phyloP scores from a whole-genome alignment of 2,113 vertebrate genomes.

The Thalassoma bifasciatum region DNA sequence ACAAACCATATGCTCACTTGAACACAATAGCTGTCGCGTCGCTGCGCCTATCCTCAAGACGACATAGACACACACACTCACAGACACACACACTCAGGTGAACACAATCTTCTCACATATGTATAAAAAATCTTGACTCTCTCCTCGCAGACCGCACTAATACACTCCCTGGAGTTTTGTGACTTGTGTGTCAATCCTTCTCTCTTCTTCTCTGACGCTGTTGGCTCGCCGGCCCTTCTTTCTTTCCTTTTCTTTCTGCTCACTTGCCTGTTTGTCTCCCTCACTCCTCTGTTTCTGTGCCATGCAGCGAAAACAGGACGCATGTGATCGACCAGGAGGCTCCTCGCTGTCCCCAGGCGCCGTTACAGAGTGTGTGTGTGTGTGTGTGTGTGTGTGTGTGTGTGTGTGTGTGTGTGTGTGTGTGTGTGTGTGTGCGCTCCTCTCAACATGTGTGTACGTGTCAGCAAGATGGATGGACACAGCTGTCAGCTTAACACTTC shows the following conservation, averaged over 20 bases:
- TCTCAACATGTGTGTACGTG: slow-evolving; percentile 21
- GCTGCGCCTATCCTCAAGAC: slow-evolving; percentile 71
- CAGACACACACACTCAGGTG: slow-evolving; percentile 43
- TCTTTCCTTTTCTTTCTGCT: slow-evolving; percentile 34
- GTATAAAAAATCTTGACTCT: neutral
- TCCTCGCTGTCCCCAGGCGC: slow-evolving; percentile 62
- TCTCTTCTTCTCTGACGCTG: slow-evolving; percentile 3
- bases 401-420: slow-evolving; percentile 5
- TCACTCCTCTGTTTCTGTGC: slow-evolving; percentile 58
- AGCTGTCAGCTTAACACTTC: slow-evolving; percentile 69
- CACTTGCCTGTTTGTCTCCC: slow-evolving; percentile 15
- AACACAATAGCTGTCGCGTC: slow-evolving; percentile 64
- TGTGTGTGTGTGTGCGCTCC: slow-evolving; percentile 7
- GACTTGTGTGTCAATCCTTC: neutral
- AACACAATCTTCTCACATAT: slow-evolving; percentile 11
- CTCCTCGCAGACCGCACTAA: neutral
- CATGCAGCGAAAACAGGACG: slow-evolving; percentile 72
- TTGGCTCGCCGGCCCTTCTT: slow-evolving; percentile 23
- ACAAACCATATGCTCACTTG: slow-evolving; percentile 78
- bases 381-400: slow-evolving; percentile 12
- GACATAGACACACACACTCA: slow-evolving; percentile 42
- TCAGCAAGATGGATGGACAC: slow-evolving; percentile 58
- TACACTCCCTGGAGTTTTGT: neutral
- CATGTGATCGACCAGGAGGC: slow-evolving; percentile 62
- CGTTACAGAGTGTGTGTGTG: slow-evolving; percentile 16